Evolutionary conservation across 1,140 invertebrate species (phyloP).

Genomic region (Nomia melanderi): DNA sequence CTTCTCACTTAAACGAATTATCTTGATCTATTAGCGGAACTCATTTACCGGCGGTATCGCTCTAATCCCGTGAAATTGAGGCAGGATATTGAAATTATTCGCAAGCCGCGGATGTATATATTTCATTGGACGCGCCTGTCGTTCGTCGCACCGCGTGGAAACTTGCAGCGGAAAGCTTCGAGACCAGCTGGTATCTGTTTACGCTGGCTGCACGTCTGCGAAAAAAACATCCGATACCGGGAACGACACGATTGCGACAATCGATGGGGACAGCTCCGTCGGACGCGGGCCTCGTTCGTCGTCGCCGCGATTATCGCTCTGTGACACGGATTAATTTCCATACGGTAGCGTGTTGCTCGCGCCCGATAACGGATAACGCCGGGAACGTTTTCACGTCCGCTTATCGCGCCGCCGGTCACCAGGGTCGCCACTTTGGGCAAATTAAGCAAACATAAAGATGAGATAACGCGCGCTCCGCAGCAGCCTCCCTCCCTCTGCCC

Average conservation of each 20-base stretch:
- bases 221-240: neutral
- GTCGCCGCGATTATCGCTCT: neutral
- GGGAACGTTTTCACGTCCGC: neutral
- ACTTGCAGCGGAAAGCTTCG: neutral
- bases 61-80: no score
- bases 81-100: no score
- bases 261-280: conserved; percentile 17
- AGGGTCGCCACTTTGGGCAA: conserved; percentile 30
- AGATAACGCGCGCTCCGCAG: conserved; percentile 1
- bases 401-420: neutral
- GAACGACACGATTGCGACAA: conserved; percentile 23
- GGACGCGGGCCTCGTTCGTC: neutral
- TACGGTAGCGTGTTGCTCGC: neutral
- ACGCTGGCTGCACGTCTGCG: neutral
- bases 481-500: neutral
- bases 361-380: neutral
- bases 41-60: no score
- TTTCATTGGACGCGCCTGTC: no score
- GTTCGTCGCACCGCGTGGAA: neutral
- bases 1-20: no score
- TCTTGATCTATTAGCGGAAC: no score
- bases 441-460: conserved; percentile 64
- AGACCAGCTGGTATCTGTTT: conserved; percentile 23
- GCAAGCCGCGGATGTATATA: no score
- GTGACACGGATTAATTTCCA: conserved; percentile 33